These are phyloP conservation scores for Beris morrisii DNA, from an alignment of 2,888 invertebrate genomes.

Conservation along the genomic window DNA sequence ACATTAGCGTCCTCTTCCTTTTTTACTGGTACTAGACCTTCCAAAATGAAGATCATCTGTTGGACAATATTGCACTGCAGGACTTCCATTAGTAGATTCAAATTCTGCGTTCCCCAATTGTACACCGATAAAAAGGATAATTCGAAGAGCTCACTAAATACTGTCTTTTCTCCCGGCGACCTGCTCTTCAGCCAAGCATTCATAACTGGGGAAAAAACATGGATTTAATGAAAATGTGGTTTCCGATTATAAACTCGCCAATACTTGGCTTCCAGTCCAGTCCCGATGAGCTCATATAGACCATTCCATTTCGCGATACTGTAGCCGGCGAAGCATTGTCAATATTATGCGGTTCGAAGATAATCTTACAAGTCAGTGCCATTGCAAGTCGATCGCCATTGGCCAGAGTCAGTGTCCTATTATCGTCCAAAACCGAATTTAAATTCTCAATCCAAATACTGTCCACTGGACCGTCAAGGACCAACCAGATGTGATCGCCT, in stretches of 20 bases:
- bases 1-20: slow-evolving; percentile 63
- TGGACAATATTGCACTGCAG: slow-evolving; percentile 88
- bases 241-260: slow-evolving; percentile 28
- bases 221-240: background rate
- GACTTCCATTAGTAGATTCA: slow-evolving; percentile 80
- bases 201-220: slow-evolving; percentile 61
- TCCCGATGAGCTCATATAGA: slow-evolving; percentile 96
- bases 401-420: slow-evolving; percentile 91
- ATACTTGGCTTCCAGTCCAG: slow-evolving; percentile 85
- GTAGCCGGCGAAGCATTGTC: slow-evolving; percentile 98
- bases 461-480: slow-evolving; percentile 94
- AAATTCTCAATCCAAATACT: slow-evolving; percentile 98
- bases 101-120: slow-evolving; percentile 83
- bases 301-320: slow-evolving; percentile 91
- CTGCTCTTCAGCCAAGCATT: slow-evolving; percentile 79
- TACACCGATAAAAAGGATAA: slow-evolving; percentile 73
- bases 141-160: slow-evolving; percentile 76
- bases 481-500: slow-evolving; percentile 90
- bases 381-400: slow-evolving; percentile 94
- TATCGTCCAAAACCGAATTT: slow-evolving; percentile 95
- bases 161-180: slow-evolving; percentile 62
- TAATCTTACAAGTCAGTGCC: slow-evolving; percentile 92
- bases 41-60: slow-evolving; percentile 81
- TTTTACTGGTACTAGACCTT: slow-evolving; percentile 81
- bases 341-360: slow-evolving; percentile 96